A percentile compares a stretch with the other conserved stretches of the same genome.
Evolutionary conservation across 1,140 invertebrate species (phyloP).

Genomic region (Bactericera cockerelli): DNA sequence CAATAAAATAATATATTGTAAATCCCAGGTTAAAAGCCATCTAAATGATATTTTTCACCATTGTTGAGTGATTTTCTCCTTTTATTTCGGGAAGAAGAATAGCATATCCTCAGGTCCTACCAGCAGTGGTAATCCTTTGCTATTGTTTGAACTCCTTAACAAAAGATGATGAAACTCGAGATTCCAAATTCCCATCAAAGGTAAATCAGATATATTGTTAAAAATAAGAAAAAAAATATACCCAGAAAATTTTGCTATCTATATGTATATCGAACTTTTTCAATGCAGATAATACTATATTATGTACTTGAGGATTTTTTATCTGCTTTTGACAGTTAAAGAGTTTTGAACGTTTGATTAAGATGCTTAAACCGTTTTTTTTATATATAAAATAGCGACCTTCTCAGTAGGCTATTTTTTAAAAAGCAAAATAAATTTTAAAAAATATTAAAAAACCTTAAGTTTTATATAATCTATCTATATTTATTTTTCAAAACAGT

Average conservation of each 20-base stretch:
- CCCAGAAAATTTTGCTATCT: too few species aligned
- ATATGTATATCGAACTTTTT: too few species aligned
- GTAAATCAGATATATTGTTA: not conserved
- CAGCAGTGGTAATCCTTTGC: slow-evolving; percentile 3
- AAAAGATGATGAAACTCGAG: slow-evolving; percentile 4
- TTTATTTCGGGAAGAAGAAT: not conserved
- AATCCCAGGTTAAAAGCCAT: slow-evolving; percentile 22
- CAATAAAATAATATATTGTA: slow-evolving; percentile 10
- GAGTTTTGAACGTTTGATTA: not conserved
- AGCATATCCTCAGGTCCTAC: not conserved
- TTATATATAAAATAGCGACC: too few species aligned
- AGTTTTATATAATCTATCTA: too few species aligned
- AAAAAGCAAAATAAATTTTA: too few species aligned
- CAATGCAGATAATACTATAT: too few species aligned
- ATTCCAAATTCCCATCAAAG: slow-evolving; percentile 8
- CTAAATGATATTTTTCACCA: slow-evolving; percentile 18
- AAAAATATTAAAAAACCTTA: too few species aligned
- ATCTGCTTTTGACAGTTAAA: slow-evolving; percentile 7
- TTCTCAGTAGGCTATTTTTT: too few species aligned
- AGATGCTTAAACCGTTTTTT: not conserved
- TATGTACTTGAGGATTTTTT: not conserved
- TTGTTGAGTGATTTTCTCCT: not conserved
- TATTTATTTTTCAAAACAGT: too few species aligned
- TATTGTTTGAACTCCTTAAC: not conserved
- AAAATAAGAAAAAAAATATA: not conserved